These are phyloP conservation scores for Nycticebus coucang DNA, from an alignment of 2,113 vertebrate species.

Conservation along the genomic window DNA sequence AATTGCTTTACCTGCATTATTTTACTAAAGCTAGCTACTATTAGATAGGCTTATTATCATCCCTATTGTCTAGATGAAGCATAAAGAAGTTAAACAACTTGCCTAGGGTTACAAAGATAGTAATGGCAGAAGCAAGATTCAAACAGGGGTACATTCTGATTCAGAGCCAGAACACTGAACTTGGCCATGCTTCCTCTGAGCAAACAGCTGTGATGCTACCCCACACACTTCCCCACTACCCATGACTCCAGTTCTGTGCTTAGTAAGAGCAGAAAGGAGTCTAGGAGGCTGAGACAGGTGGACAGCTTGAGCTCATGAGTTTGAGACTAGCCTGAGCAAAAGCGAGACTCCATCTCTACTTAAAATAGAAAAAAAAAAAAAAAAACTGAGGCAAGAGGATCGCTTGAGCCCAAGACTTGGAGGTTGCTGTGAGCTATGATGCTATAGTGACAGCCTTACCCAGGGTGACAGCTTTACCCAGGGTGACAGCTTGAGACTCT, in stretches of 20 bases:
- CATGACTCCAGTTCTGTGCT: background rate
- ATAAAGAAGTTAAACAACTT: background rate
- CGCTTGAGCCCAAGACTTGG: no score
- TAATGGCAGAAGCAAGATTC: conserved; percentile 23
- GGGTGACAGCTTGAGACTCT: no score
- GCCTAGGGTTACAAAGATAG: background rate
- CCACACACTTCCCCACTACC: background rate
- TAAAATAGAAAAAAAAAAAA: no score
- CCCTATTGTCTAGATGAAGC: background rate
- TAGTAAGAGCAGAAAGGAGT: background rate
- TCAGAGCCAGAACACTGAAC: conserved; percentile 17
- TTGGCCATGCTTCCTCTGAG: background rate
- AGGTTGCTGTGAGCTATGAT: no score
- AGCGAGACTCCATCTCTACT: no score
- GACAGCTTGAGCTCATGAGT: no score
- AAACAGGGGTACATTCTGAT: background rate
- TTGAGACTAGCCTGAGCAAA: no score
- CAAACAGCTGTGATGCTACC: background rate
- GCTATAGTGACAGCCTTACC: no score
- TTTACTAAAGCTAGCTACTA: background rate
- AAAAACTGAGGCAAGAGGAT: no score
- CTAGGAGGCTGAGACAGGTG: no score
- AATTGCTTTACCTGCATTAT: background rate
- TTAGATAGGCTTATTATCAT: background rate
- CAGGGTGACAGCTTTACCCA: no score